Evolutionary conservation across 1,140 invertebrate genomes (phyloP), one percentile per base, ranked within the genome.

Genomic region (Acromyrmex echinatior): DNA sequence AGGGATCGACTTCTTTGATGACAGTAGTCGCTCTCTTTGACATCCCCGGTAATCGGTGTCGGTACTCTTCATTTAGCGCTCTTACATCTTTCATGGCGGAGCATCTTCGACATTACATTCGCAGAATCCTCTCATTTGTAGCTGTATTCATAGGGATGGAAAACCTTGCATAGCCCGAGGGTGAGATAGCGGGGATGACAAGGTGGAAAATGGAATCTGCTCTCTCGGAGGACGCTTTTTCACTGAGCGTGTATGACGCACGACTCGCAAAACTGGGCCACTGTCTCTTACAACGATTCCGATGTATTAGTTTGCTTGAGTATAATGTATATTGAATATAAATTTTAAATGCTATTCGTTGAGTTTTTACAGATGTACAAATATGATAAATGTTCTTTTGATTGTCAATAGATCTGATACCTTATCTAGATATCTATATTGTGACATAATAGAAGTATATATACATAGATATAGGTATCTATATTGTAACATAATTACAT

Each of bases 41-140:
- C 74, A 66, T 63, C 45, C 81, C 3, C 39, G 53, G 58, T 76
- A 74, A 88, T 74, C 60, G 71, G 65, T 71, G 76, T 39, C 53
- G 60, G 80, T 35, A 53, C 51, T 90, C 87, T 92, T 93, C 92
- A 92, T 93, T 93, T 93, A 89, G 78, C 90, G 77, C 70, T 76
- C 86, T 86, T 91, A 89, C 85, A 92, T 93, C 89, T 92, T 93
- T 93, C 86, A 93, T 89, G 80, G 25, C 28, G 68, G 74, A 53
- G 58, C 66, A 74, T 79, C 66, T 73, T 77, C 62, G 51, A 62
- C 28, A 81, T 74, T 25, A 60, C 60, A 16, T 68, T 87, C 53
- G 76, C 62, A 31, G 79, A 21, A 65, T 82, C 62, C 88, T 92
- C 86, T 93, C 91, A 91, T 92, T 92, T 92, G 86, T 86, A 90